Conservation (phyloP, 1,140 invertebrate genomes). For the Psix sp. region DNA sequence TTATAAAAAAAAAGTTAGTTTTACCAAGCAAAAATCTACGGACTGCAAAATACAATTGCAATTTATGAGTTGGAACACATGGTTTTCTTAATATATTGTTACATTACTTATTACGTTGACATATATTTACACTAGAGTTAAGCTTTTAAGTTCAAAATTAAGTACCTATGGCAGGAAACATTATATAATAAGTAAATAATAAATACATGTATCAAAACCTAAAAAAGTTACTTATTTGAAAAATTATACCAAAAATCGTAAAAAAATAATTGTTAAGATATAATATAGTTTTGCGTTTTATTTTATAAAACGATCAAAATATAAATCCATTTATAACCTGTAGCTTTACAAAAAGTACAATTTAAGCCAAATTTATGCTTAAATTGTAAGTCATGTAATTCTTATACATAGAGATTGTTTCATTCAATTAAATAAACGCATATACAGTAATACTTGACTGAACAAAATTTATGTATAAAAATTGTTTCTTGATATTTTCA, state of each 20-base stretch:
- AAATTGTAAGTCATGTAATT: not conserved
- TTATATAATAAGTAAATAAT: conserved; percentile 5
- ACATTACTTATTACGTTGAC: conserved; percentile 22
- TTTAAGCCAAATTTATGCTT: not conserved
- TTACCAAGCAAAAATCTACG: too few relatives aligned
- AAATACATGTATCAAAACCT: not conserved
- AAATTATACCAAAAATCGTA: too few relatives aligned
- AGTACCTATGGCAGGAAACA: conserved; percentile 26
- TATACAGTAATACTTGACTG: too few relatives aligned
- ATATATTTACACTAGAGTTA: conserved; percentile 15
- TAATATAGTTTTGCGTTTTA: not conserved
- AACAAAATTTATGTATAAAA: too few relatives aligned
- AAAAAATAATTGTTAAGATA: not conserved
- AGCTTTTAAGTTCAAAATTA: conserved; percentile 18
- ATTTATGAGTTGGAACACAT: not conserved
- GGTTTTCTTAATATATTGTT: conserved; percentile 2
- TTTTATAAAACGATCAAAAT: too few relatives aligned
- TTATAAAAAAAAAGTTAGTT: too few relatives aligned
- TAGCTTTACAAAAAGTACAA: not conserved
- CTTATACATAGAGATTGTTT: conserved; percentile 8
- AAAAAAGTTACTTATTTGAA: too few relatives aligned
- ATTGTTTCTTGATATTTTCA: too few relatives aligned
- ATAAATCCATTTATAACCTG: too few relatives aligned
- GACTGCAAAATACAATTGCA: not conserved
- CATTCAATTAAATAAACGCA: not conserved